Conservation (phyloP, 1,140 invertebrate genomes). For the Gonatopus flavifemur region DNA sequence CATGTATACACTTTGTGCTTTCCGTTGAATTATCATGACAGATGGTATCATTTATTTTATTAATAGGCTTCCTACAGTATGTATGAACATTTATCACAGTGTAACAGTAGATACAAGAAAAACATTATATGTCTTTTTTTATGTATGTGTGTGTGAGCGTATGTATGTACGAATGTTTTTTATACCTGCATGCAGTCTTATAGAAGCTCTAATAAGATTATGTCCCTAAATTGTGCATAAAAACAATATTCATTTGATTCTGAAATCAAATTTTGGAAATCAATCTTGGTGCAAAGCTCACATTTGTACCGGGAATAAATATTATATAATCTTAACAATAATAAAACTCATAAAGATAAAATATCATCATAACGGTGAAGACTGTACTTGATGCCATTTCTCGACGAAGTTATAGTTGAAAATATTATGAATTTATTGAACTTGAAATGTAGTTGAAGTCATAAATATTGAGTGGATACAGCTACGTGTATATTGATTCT, state of each 20-base stretch:
- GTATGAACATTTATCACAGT: not conserved
- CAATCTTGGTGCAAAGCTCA: no score
- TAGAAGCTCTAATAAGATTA: not conserved
- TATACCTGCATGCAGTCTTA: not conserved
- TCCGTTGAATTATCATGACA: no score
- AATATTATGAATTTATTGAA: not conserved
- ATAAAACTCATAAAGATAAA: not conserved
- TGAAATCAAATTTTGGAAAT: not conserved
- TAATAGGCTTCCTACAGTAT: no score
- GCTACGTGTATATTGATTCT: conserved; percentile 9
- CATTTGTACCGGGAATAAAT: no score
- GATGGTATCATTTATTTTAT: no score
- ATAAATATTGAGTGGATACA: not conserved
- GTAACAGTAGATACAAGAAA: not conserved
- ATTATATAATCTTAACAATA: no score
- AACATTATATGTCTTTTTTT: not conserved
- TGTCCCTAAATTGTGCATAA: not conserved
- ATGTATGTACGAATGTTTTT: not conserved
- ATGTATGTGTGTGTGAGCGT: not conserved
- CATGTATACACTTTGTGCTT: no score
- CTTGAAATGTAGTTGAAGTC: not conserved
- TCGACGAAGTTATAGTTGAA: not conserved
- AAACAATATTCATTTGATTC: not conserved
- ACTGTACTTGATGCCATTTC: not conserved
- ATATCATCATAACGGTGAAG: not conserved